Base-by-base conservation (phyloP, 2,888 invertebrate species). In the Lepas anatifera region DNA sequence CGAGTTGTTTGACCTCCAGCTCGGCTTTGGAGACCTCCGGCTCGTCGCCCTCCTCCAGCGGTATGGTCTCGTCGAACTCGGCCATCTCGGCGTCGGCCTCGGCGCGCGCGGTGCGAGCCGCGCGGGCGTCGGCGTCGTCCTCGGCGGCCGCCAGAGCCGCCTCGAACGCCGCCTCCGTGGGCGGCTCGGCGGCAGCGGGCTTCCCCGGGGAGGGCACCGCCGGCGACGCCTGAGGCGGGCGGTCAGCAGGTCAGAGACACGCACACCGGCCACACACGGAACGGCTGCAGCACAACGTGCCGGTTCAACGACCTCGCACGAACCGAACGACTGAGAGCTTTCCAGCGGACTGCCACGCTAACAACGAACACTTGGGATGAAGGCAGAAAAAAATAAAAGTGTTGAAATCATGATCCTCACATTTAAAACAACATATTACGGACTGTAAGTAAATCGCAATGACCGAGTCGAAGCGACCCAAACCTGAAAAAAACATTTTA, bases 61-160 rank as follows among this genome's bases (percentile, higher is more conserved):
- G 95, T 81, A 94, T 90, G 76, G 87, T 90, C 82, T 97, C 96
- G 82, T 96, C 96, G 82, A 96, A 96, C 82, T 96, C 96, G 0
- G 92, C 95, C 74, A 95, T 84, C 80, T 94, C 93, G 22, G 90
- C 90, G 73, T 89, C 88, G 50, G 88, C 91, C 82, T 97, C 96
- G 7, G 92, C 93, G 72, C 90, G 89, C 4, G 95, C 95, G 0
- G 88, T 90, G 76, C 86, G 86, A 1, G 95, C 93, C 13, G 96
- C 96, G 75, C 89, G 87, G 29, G 93, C 95, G 82, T 97, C 97
- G 71, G 90, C 89, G 79, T 95, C 96, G 81, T 97, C 97, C 81
- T 97, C 96, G 68, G 91, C 95, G 69, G 92, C 89, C 35, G 93
- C 92, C 73, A 97, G 83, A 66, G 95, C 95, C 75, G 82, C 85